Base-by-base conservation (phyloP, 23 tunicate genomes). In the Aplidium turbinatum region DNA sequence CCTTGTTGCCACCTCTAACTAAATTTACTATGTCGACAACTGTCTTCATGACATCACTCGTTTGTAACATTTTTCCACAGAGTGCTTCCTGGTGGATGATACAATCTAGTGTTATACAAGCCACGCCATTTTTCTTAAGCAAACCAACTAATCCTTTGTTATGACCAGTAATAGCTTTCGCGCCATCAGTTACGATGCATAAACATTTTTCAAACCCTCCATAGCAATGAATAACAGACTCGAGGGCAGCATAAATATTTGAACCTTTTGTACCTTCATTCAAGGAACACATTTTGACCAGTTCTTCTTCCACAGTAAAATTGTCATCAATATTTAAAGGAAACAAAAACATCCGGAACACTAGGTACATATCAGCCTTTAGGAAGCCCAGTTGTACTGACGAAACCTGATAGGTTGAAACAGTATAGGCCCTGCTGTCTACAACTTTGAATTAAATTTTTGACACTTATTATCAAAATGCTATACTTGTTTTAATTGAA, bases 71-170 rank as follows among this genome's bases (percentile, higher is more conserved):
- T 72, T 81, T 82, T 33, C 81, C 75, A 61, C 88, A 82, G 40
- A 82, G 81, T 34, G 81, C 81, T 63, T 84, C 90, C 54, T 76
- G 90, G 82, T 84, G 90, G 57, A 76, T 58, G 53, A 82, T 82
- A 35, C 79, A 82, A 60, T 82, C 73, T 33, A 82, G 82, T 63
- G 61, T 77, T 77, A 45, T 42, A 63, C 86, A 81, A 57, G 71
- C 56, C 61, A 81, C 70, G 20, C 85, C 85, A 79, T 68, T 54
- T 34, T 58, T 62, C 40, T 69, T 79, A 3, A 78, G 62, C 42
- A 64, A 68, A 30, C 85, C 85, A 32, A 79, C 67, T 32, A 68
- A 26, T 51, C 76, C 76, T 47, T 9, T 68, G 61, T 68, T 79
- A 67, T 54, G 34, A 18, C 76, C 85, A 28, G 47, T 52, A 76